Evolutionary conservation across 2,888 invertebrate genomes (phyloP), one percentile per base, ranked within the genome.

Genomic region (Maniola hyperantus): DNA sequence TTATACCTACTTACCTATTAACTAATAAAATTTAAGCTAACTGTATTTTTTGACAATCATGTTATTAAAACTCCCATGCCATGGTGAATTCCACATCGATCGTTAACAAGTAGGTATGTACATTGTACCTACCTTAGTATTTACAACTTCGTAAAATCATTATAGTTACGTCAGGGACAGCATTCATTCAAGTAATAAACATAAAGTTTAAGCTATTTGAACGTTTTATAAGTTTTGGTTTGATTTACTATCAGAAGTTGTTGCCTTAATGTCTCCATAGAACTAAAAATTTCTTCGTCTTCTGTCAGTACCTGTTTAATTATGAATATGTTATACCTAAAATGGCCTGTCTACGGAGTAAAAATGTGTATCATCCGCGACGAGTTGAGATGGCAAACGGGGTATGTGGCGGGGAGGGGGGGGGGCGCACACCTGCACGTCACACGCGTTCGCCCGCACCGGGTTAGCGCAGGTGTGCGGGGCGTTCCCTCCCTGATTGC

Each of bases 111-210:
- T n/a, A n/a, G n/a, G n/a, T n/a, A n/a, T n/a, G n/a, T n/a, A n/a
- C n/a, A n/a, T n/a, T n/a, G 46, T 59, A 59, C 34, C 55, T 34
- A 20, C 13, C 39, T 20, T 42, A 39, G 20, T 57, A 57, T 61
- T 61, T 61, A 61, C 60, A 50, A 18, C 60, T 48, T 36, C 15
- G 50, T 50, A 50, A 48, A 50, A 51, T 61, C 61, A 61, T 61
- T 51, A n/a, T n/a, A 61, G 50, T 51, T 61, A 60, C 60, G 50
- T 18, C 20, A 8, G 13, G 20, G 36, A 61, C 61, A 61, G 36
- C 61, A 61, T 61, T 61, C 61, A 61, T 61, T 50, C 39, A 51
- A 50, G 61, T 61, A 39, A 36, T 50, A 51, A 39, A 60, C 36
- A 60, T 36, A 26, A 51, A 50, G 8, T 20, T 50, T 39, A 13